phyloP scores from a whole-genome alignment of 2,113 vertebrate genomes.

The mouse (Mus musculus) region GRCm39 chr3:128550501-128551000 shows the following conservation, averaged over 20 bases:
- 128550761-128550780: background rate
- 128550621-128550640: background rate
- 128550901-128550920: background rate
- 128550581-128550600: background rate
- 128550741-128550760: background rate
- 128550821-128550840: background rate
- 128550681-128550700: background rate
- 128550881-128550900: background rate
- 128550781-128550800: background rate
- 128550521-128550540: background rate
- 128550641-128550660: too few relatives aligned
- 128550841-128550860: background rate
- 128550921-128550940: background rate
- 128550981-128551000: background rate
- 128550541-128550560: background rate
- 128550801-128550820: background rate
- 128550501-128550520: too few relatives aligned
- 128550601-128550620: background rate
- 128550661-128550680: too few relatives aligned
- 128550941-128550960: background rate
- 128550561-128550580: background rate
- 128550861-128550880: background rate
- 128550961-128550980: background rate
- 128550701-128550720: background rate
- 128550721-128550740: background rate